These are phyloP conservation scores for Platyrinchus mystaceus DNA, from an alignment of 2,797 vertebrate species.

Conservation along the genomic window DNA sequence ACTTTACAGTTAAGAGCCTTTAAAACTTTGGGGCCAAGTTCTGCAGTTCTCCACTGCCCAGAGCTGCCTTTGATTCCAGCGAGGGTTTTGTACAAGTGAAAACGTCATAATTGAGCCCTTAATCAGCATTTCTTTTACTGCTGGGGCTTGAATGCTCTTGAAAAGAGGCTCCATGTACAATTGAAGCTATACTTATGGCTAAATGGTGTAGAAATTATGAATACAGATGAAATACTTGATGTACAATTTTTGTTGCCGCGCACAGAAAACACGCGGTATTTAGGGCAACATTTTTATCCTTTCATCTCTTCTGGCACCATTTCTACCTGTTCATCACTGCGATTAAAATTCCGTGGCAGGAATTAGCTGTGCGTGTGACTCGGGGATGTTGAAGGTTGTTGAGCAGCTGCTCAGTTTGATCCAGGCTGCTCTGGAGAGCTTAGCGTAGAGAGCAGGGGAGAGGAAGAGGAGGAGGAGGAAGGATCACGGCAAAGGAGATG, in stretches of 20 bases:
- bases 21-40: neutral
- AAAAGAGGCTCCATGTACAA: slow-evolving; percentile 39
- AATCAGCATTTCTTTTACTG: slow-evolving; percentile 62
- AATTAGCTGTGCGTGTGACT: neutral
- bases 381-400: neutral
- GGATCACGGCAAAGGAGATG: neutral
- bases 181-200: slow-evolving; percentile 37
- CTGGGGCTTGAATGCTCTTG: slow-evolving; percentile 19
- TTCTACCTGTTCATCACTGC: slow-evolving; percentile 32
- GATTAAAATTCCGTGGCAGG: slow-evolving; percentile 9
- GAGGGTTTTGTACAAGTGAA: slow-evolving; percentile 15
- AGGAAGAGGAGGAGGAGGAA: neutral
- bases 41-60: neutral
- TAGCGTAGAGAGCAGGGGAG: neutral
- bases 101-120: slow-evolving; percentile 34
- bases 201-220: slow-evolving; percentile 57
- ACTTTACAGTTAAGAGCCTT: neutral
- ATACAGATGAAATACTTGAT: slow-evolving; percentile 46
- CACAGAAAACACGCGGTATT: slow-evolving; percentile 13
- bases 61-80: slow-evolving; percentile 10
- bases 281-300: slow-evolving; percentile 39
- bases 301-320: slow-evolving; percentile 49
- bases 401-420: neutral
- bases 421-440: neutral
- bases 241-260: neutral